Conservation (phyloP, 2,113 vertebrate genomes). For the Nymphicus hollandicus region DNA sequence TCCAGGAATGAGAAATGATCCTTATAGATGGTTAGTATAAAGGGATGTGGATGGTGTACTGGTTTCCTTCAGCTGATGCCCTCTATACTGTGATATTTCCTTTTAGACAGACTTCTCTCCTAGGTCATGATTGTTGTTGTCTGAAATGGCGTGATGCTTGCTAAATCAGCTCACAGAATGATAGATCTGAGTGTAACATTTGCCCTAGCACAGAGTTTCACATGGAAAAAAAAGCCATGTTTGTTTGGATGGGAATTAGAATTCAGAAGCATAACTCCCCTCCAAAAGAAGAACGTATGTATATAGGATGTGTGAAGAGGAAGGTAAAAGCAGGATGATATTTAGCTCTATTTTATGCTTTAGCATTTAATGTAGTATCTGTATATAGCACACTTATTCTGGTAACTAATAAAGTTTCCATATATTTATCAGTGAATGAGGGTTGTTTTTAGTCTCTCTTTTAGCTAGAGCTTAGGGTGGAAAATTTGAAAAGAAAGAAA, state of each 20-base stretch:
- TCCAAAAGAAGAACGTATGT: not conserved
- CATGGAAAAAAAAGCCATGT: rapidly evolving
- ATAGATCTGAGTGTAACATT: not conserved
- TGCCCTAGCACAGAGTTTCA: not conserved
- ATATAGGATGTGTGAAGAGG: not conserved
- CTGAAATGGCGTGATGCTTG: not conserved
- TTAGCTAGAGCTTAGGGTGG: not conserved
- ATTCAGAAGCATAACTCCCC: not conserved
- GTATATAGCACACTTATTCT: slow-evolving; percentile 6
- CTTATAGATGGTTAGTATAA: not conserved
- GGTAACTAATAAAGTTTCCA: not conserved
- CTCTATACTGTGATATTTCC: not conserved
- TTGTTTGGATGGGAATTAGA: not conserved
- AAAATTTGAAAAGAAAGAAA: not conserved
- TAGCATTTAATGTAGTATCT: not conserved
- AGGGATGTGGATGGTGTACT: not conserved
- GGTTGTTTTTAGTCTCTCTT: not conserved
- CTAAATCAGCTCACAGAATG: not conserved
- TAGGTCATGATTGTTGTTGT: not conserved
- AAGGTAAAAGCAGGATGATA: not conserved
- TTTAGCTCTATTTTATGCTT: not conserved
- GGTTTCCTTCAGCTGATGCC: not conserved
- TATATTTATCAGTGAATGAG: not conserved
- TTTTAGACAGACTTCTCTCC: not conserved
- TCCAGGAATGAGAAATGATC: not conserved